Percentiles rank a stretch among this genome's conserved stretches.
Evolutionary conservation across 2,888 invertebrate genomes (phyloP).

Genomic region (Panopea generosa): DNA sequence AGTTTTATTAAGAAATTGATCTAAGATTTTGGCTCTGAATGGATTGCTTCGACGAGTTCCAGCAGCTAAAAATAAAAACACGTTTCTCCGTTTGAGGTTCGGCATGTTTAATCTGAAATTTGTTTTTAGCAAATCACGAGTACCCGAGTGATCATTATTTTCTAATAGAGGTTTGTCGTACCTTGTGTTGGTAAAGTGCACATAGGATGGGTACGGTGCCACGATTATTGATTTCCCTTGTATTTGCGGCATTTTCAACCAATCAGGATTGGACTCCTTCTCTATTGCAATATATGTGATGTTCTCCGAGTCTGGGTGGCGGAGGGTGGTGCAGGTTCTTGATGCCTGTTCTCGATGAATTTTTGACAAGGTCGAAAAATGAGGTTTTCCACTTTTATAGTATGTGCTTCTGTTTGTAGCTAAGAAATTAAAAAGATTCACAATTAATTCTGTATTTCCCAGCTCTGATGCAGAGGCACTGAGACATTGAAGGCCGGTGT

Average conservation of each 20-base stretch:
- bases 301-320: slow-evolving; percentile 47
- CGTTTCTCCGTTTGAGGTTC: slow-evolving; percentile 48
- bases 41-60: slow-evolving; percentile 66
- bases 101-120: slow-evolving; percentile 23
- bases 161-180: slow-evolving; percentile 30
- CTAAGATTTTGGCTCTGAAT: slow-evolving; percentile 68
- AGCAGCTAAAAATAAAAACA: slow-evolving; percentile 73
- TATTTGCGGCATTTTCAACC: slow-evolving; percentile 12
- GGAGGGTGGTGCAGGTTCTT: slow-evolving; percentile 64
- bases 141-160: slow-evolving; percentile 7
- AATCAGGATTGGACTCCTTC: slow-evolving; percentile 57
- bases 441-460: slow-evolving; percentile 19
- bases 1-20: slow-evolving; percentile 69
- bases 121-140: slow-evolving; percentile 20
- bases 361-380: slow-evolving; percentile 73
- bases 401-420: slow-evolving; percentile 36
- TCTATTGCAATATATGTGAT: slow-evolving; percentile 74
- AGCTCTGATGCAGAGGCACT: slow-evolving; percentile 37
- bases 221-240: slow-evolving; percentile 62
- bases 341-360: slow-evolving; percentile 73
- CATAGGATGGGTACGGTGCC: slow-evolving; percentile 78
- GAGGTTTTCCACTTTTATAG: slow-evolving; percentile 65
- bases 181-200: slow-evolving; percentile 62
- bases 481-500: slow-evolving; percentile 63
- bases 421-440: slow-evolving; percentile 54